Evolutionary conservation across 2,888 invertebrate genomes (phyloP).

Genomic region (Smittia aterrima): DNA sequence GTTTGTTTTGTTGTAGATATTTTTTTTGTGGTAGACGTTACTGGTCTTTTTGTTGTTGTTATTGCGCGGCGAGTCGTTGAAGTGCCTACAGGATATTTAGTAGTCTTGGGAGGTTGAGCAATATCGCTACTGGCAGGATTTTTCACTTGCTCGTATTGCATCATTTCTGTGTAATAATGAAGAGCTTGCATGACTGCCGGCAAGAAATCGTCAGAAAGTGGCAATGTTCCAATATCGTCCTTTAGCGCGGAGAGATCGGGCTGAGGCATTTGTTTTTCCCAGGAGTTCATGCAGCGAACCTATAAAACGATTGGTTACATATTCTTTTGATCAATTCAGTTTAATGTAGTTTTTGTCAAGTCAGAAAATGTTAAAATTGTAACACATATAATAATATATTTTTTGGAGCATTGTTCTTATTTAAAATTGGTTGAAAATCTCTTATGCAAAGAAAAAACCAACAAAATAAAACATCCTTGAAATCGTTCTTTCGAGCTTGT

Average conservation of each 20-base stretch:
- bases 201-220: slow-evolving; percentile 50
- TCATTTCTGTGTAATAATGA: slow-evolving; percentile 53
- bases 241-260: slow-evolving; percentile 19
- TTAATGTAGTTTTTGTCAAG: neutral
- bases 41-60: slow-evolving; percentile 35
- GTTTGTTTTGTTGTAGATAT: neutral
- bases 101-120: slow-evolving; percentile 39
- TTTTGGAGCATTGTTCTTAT: neutral
- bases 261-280: slow-evolving; percentile 12
- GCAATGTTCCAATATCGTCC: slow-evolving; percentile 41
- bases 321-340: neutral
- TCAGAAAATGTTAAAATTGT: neutral
- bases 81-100: slow-evolving; percentile 12
- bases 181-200: slow-evolving; percentile 54
- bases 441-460: no score
- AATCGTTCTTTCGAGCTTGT: no score
- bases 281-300: neutral
- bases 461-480: no score
- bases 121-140: slow-evolving; percentile 15
- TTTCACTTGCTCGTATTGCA: slow-evolving; percentile 51
- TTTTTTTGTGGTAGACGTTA: slow-evolving; percentile 12
- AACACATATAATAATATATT: neutral
- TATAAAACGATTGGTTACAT: neutral
- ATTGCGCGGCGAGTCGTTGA: neutral
- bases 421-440: no score